These are phyloP conservation scores for Oscheius sp. DNA, from an alignment of 2,888 invertebrate genomes.

Conservation along the genomic window DNA sequence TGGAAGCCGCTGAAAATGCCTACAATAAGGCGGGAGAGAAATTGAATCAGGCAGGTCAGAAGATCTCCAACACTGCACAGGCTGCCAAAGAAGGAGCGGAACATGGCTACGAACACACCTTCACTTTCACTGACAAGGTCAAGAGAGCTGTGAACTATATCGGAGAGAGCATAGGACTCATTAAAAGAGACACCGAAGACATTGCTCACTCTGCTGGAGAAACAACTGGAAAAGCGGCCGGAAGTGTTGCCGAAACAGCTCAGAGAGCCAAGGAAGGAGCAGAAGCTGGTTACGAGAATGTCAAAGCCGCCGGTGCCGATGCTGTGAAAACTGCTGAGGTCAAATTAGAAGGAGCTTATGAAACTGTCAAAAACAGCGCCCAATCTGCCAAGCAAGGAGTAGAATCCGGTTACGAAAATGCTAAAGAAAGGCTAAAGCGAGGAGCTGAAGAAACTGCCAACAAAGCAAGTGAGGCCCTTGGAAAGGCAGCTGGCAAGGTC, in stretches of 20 bases:
- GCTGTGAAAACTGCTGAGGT: neutral
- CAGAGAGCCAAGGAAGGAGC: neutral
- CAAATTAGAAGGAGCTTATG: neutral
- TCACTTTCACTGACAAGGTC: neutral
- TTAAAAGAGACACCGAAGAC: too few relatives aligned
- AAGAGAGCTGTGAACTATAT: neutral
- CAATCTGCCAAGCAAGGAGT: conserved; percentile 1
- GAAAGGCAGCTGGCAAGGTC: neutral
- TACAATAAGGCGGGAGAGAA: neutral
- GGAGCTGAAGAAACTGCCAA: neutral
- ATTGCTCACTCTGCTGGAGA: conserved; percentile 26
- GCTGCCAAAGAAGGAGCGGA: conserved; percentile 2
- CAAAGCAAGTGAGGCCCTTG: neutral
- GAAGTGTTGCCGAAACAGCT: neutral
- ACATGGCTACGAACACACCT: neutral
- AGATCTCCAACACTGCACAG: neutral
- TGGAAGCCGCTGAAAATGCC: neutral
- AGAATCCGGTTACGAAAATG: neutral
- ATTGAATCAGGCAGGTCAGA: neutral
- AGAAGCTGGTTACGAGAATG: neutral
- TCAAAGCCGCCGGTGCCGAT: conserved; percentile 26
- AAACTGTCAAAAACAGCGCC: conserved; percentile 2
- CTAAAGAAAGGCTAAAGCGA: neutral
- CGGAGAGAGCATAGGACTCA: too few relatives aligned
- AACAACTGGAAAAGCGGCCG: conserved; percentile 24